Conservation (phyloP, 37 sponge, comb jelly and placozoan species). For the Halisarca cf. caerulea region DNA sequence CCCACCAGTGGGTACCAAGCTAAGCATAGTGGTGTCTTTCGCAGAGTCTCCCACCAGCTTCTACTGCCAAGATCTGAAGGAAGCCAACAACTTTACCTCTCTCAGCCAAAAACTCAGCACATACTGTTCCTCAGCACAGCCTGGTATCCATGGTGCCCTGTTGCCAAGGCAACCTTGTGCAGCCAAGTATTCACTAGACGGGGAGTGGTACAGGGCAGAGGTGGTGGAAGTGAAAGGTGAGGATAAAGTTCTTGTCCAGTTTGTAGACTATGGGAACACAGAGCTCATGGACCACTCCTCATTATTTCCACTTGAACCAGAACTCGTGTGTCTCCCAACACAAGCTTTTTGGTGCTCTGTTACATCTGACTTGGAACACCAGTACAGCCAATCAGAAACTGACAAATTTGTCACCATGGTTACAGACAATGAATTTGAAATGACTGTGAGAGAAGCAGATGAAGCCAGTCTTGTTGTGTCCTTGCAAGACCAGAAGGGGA, state of each 20-base stretch:
- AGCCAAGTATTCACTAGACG: slow-evolving; percentile 30
- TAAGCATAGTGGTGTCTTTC: not conserved
- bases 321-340: slow-evolving; percentile 45
- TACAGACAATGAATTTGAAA: not conserved
- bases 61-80: slow-evolving; percentile 2
- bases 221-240: slow-evolving; percentile 5
- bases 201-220: slow-evolving; percentile 34
- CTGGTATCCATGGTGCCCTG: not conserved
- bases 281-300: not conserved
- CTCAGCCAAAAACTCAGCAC: slow-evolving; percentile 1
- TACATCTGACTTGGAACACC: slow-evolving; percentile 10
- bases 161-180: not conserved
- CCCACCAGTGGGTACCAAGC: not conserved
- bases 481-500: not conserved
- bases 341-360: slow-evolving; percentile 71
- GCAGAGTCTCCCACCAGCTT: not conserved
- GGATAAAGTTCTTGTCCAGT: slow-evolving; percentile 16
- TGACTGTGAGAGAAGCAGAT: not conserved
- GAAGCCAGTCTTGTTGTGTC: slow-evolving; percentile 8
- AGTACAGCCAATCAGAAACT: slow-evolving; percentile 28
- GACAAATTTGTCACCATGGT: not conserved
- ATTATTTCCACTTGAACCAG: slow-evolving; percentile 1
- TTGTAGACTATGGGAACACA: slow-evolving; percentile 56
- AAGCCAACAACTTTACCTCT: not conserved
- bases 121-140: not conserved